Percentiles rank a stretch among this genome's conserved stretches.
phyloP scores from a whole-genome alignment of 1,140 invertebrate genomes.

The Drosophila teissieri region DNA sequence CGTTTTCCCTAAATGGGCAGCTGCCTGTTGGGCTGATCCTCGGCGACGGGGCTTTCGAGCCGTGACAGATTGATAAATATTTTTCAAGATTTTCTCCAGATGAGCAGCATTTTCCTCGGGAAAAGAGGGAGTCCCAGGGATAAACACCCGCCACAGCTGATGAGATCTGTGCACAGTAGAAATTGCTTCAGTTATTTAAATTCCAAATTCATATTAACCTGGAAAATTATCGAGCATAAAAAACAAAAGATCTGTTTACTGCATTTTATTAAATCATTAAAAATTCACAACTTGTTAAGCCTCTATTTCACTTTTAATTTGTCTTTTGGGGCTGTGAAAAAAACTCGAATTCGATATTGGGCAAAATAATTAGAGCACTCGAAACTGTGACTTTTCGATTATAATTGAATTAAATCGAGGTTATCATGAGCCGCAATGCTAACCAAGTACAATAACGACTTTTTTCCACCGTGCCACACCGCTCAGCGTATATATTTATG shows the following conservation, averaged over 20 bases:
- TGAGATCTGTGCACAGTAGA: conserved; percentile 18
- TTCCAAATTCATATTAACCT: too few relatives aligned
- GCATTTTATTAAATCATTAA: too few relatives aligned
- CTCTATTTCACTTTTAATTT: too few relatives aligned
- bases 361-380: too few relatives aligned
- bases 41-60: conserved; percentile 11
- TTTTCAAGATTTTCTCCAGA: conserved; percentile 25
- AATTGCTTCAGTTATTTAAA: too few relatives aligned
- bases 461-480: conserved; percentile 34
- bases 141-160: conserved; percentile 57
- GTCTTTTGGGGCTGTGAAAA: too few relatives aligned
- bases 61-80: conserved; percentile 77
- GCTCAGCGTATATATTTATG: conserved; percentile 75
- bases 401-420: conserved; percentile 12
- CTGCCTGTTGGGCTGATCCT: conserved; percentile 40
- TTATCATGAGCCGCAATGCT: conserved; percentile 5
- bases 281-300: too few relatives aligned
- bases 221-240: too few relatives aligned
- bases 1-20: conserved; percentile 75
- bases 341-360: too few relatives aligned
- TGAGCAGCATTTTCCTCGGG: conserved; percentile 15
- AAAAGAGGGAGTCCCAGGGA: conserved; percentile 7
- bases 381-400: conserved; percentile 7
- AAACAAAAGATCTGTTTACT: too few relatives aligned
- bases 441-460: conserved; percentile 12